phyloP scores from a whole-genome alignment of 2,113 vertebrate species.

The Labeo catla region DNA sequence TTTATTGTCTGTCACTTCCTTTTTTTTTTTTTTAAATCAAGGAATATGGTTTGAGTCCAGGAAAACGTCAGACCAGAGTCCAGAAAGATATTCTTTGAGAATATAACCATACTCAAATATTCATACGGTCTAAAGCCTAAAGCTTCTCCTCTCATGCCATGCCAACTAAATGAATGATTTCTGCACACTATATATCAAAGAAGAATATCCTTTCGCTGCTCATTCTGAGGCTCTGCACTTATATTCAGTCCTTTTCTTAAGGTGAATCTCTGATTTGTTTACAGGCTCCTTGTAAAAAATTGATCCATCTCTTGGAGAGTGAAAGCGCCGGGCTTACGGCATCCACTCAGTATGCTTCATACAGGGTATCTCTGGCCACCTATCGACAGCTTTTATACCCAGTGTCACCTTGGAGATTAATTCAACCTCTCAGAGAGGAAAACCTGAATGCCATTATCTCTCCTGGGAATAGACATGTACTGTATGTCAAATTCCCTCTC shows the following conservation, averaged over 20 bases:
- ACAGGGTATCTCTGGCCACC: conserved; percentile 69
- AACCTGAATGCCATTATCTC: conserved; percentile 69
- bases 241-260: conserved; percentile 23
- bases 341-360: conserved; percentile 72
- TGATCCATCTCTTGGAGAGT: conserved; percentile 67
- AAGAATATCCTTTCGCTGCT: background rate
- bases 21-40: background rate
- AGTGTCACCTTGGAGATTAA: conserved; percentile 80
- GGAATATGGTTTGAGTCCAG: background rate
- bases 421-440: conserved; percentile 66
- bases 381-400: conserved; percentile 76
- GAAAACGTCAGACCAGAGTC: background rate
- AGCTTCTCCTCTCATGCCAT: background rate
- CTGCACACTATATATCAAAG: background rate
- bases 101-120: conserved; percentile 4
- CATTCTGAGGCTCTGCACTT: background rate
- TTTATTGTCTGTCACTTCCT: too few species aligned
- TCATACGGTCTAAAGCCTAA: background rate
- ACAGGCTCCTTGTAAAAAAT: conserved; percentile 72
- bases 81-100: conserved; percentile 12
- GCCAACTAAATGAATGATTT: conserved; percentile 8
- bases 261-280: conserved; percentile 57
- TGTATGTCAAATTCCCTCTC: conserved; percentile 68
- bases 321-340: conserved; percentile 67
- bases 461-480: conserved; percentile 56